A percentile compares a stretch with the other conserved stretches of the same genome.
Conservation (phyloP, 2,888 invertebrate genomes). For the Hypomecis punctinalis region DNA sequence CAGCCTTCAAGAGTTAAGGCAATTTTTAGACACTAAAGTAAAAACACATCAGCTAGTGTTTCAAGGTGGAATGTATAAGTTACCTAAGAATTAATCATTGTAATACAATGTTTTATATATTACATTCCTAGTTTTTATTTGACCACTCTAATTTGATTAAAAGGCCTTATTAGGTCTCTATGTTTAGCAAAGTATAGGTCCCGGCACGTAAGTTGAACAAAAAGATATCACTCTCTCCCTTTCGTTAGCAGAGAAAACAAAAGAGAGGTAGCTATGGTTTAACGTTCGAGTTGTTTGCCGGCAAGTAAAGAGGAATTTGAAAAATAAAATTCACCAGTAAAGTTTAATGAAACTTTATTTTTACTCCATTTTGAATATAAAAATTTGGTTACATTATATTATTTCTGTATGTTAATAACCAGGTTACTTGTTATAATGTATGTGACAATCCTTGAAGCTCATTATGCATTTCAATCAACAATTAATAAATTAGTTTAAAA, state of each 20-base stretch:
- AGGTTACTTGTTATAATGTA: conserved; percentile 61
- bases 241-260: too few relatives aligned
- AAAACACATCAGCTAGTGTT: conserved; percentile 94
- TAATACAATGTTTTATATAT: conserved; percentile 6
- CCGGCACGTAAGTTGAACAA: too few relatives aligned
- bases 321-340: conserved; percentile 40
- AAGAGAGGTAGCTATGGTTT: too few relatives aligned
- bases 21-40: conserved; percentile 96
- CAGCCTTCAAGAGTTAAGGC: conserved; percentile 93
- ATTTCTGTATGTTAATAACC: conserved; percentile 74
- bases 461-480: conserved; percentile 53
- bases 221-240: too few relatives aligned
- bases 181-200: too few relatives aligned
- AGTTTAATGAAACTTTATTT: conserved; percentile 78
- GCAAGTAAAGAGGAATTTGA: neutral
- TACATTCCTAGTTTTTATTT: neutral
- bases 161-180: too few relatives aligned
- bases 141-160: neutral
- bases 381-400: conserved; percentile 76
- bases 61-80: conserved; percentile 94
- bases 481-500: conserved; percentile 68
- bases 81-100: conserved; percentile 87
- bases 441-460: conserved; percentile 64
- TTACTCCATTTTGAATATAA: conserved; percentile 68
- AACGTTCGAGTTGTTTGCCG: too few relatives aligned